These are phyloP conservation scores for Limnodromus scolopaceus DNA, from an alignment of 2,797 vertebrate genomes.

Conservation along the genomic window DNA sequence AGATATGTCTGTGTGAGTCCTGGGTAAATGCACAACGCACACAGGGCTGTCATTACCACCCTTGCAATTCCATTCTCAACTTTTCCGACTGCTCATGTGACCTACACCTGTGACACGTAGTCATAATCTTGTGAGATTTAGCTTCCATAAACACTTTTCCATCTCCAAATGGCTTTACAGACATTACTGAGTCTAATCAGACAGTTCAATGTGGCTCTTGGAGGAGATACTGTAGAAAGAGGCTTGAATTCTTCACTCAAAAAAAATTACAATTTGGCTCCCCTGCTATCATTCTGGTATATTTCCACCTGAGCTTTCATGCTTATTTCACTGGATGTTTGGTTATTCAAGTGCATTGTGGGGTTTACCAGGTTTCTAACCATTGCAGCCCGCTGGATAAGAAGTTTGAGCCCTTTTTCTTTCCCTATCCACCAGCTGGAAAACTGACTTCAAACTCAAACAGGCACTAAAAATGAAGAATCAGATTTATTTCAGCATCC, in stretches of 20 bases:
- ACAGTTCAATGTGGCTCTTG: neutral
- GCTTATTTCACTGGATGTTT: neutral
- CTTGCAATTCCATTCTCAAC: neutral
- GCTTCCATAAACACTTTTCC: neutral
- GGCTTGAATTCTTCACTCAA: neutral
- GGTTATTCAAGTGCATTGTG: neutral
- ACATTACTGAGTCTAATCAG: neutral
- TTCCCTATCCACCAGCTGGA: neutral
- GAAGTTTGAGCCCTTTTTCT: neutral
- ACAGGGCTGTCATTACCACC: neutral
- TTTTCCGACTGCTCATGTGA: neutral
- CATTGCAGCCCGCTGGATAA: neutral
- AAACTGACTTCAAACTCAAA: neutral
- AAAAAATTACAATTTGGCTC: neutral
- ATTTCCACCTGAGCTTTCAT: neutral
- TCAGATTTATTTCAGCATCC: constrained; percentile 4
- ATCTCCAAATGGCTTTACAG: neutral
- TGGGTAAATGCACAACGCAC: neutral
- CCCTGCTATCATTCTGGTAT: neutral
- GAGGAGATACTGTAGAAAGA: neutral
- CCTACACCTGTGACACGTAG: neutral
- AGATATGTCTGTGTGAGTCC: neutral
- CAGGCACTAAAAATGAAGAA: constrained; percentile 4
- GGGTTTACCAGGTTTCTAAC: neutral
- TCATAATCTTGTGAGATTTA: neutral